Base-by-base conservation (phyloP, 1,140 invertebrate genomes). In the Pollicipes pollicipes region DNA sequence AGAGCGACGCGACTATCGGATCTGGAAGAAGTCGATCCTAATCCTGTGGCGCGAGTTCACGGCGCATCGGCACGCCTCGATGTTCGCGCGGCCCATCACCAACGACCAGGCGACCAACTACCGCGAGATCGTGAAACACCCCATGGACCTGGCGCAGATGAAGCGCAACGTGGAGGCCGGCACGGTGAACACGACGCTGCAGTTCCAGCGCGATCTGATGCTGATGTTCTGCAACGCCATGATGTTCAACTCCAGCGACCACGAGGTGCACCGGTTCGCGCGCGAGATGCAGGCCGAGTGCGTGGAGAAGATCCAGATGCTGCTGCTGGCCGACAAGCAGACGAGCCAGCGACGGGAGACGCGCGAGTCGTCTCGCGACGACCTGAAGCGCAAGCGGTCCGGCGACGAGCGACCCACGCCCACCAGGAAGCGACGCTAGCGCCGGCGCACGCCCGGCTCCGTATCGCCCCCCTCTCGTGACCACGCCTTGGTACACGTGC, bases 11-110 rank as follows among this genome's bases (percentile, higher is more conserved):
- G n/a, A n/a, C n/a, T n/a, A n/a, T n/a, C n/a, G n/a, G n/a, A n/a
- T n/a, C n/a, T 95, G 93, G 88, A 94, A 93, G 79, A 95, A 95
- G 78, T 88, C 91, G n/a, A 88, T 96, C 68, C 86, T 93, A 83
- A 78, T 92, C 10, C 88, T 94, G 2, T 93, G 91, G 78, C 88
- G 87, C 79, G 83, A 88, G 74, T 79, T 93, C 26, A 86, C 88
- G 67, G 88, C 89, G 4, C 90, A 95, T 78, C 95, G 93, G 81
- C 88, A 90, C 83, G 88, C 92, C 0, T 89, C 89, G 1, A 81
- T 91, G 1, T 95, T 97, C 78, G 80, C 89, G 0, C 85, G 89
- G 70, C 90, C 91, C 0, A 94, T 95, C 17, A 90, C 87, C 8
- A 90, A 95, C 76, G 90, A 93, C 72, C 89, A 92, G 76, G 90